Evolutionary conservation across 2,888 invertebrate species (phyloP), one percentile per base, ranked within the genome.

Genomic region (Himalopsyche tibetana): DNA sequence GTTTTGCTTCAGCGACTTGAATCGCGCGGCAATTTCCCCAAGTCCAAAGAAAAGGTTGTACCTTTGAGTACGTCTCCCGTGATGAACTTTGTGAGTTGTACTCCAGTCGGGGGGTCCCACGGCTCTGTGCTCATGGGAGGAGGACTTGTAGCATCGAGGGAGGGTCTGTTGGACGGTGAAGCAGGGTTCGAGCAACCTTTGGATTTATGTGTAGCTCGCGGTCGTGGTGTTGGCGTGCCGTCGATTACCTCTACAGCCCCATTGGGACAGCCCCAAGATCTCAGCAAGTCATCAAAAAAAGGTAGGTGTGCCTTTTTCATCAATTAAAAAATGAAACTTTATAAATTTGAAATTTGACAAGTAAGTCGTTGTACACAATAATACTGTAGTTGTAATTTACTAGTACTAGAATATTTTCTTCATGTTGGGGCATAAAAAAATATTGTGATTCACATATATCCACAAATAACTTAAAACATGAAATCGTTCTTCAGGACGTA

Each of bases 141-240:
- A 15, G 86, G 86, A n/a, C 19, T 84, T 69, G 86, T 86, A 15
- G 86, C 86, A 56, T 63, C 63, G 6, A 80, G 80, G 80, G 80
- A 42, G 80, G 3, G 15, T n/a, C 82, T 40, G 5, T 55, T n/a
- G 19, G 63, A 63, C n/a, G 63, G 63, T 2, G 63, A 63, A 63
- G 19, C 19, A 63, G 63, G 63, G 63, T 63, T 63, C 19, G 95
- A 95, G 89, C 94, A 94, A 90, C 95, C 95, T 9, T 90, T 95
- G 85, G 94, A 95, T 90, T 90, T 95, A 89, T 94, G 94, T 86
- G 94, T 95, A 91, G 93, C 94, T 87, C 94, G 94, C 89, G 91
- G 92, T 84, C 92, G 92, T 88, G 93, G 19, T 8, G 63, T 63
- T 63, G 28, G 92, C 63, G 87, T 89, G 56, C 89, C 90, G 15